Percentiles rank a stretch among this genome's conserved stretches.
These are phyloP conservation scores for Agrypnia vestita DNA, from an alignment of 1,140 invertebrate genomes.

Conservation along the genomic window DNA sequence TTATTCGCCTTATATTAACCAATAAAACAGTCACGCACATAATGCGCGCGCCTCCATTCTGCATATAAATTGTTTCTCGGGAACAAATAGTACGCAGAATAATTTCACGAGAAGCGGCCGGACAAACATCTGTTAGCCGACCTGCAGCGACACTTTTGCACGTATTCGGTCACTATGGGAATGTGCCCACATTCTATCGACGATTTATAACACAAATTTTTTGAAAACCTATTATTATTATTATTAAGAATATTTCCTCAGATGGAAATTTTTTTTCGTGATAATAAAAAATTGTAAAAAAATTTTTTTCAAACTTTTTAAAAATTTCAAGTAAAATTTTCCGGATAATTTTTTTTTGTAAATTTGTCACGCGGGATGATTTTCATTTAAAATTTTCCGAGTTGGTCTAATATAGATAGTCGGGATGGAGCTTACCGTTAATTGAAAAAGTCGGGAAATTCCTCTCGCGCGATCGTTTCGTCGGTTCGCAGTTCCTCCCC, in stretches of 20 bases:
- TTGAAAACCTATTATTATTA: background rate
- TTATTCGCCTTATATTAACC: background rate
- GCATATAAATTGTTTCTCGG: slow-evolving; percentile 55
- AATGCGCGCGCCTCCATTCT: background rate
- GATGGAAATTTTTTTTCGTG: background rate
- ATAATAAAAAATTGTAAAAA: background rate
- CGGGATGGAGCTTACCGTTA: slow-evolving; percentile 53
- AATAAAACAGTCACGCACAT: slow-evolving; percentile 29
- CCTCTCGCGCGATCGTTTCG: slow-evolving; percentile 26
- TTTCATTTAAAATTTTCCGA: too few species aligned
- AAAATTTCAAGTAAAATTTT: too few species aligned
- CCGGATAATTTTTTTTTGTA: too few species aligned
- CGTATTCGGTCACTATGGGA: slow-evolving; percentile 20
- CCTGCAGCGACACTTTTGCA: slow-evolving; percentile 35
- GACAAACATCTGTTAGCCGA: slow-evolving; percentile 47
- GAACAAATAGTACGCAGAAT: slow-evolving; percentile 58
- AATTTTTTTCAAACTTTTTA: background rate
- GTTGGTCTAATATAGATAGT: too few species aligned
- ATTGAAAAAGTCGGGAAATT: slow-evolving; percentile 54
- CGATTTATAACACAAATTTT: background rate
- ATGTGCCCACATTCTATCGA: background rate
- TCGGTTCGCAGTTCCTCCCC: background rate
- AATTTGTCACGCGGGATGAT: too few species aligned
- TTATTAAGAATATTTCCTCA: background rate
- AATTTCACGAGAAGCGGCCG: slow-evolving; percentile 32